Percentiles rank a stretch among this genome's conserved stretches.
These are phyloP conservation scores for Eclectus roratus DNA, from an alignment of 2,113 vertebrate genomes.

Conservation along the genomic window DNA sequence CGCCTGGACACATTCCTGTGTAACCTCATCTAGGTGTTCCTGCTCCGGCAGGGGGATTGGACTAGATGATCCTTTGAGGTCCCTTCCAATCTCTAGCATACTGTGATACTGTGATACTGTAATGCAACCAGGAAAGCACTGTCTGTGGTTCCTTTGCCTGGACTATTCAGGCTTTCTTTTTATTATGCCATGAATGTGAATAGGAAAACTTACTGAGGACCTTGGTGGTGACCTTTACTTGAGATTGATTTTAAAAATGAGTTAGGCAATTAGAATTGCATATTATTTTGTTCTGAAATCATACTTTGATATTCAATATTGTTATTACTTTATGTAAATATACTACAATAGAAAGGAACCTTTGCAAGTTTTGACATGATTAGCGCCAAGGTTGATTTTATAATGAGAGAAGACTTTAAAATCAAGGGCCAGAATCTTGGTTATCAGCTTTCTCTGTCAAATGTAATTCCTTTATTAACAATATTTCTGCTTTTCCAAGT, in stretches of 20 bases:
- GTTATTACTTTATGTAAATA: conserved; percentile 56
- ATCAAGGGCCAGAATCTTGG: background rate
- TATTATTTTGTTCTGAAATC: conserved; percentile 19
- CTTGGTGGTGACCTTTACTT: background rate
- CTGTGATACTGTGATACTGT: no score
- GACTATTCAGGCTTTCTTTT: background rate
- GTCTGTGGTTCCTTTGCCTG: background rate
- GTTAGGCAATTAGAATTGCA: conserved; percentile 21
- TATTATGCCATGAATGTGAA: background rate
- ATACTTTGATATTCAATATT: conserved; percentile 23
- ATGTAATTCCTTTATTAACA: background rate
- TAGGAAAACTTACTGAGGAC: background rate
- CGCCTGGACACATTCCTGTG: no score
- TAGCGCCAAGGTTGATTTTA: conserved; percentile 5
- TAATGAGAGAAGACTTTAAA: conserved; percentile 17
- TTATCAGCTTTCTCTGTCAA: conserved; percentile 14
- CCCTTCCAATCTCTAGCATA: no score
- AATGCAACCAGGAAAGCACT: background rate
- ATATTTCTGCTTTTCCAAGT: conserved; percentile 9
- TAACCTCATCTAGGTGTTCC: no score
- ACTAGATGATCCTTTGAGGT: no score
- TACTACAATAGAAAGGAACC: background rate
- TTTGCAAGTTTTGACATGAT: conserved; percentile 23
- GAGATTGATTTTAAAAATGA: background rate
- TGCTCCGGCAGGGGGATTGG: no score